phyloP scores from a whole-genome alignment of 2,113 vertebrate species.

The Gnathonemus longibarbis region DNA sequence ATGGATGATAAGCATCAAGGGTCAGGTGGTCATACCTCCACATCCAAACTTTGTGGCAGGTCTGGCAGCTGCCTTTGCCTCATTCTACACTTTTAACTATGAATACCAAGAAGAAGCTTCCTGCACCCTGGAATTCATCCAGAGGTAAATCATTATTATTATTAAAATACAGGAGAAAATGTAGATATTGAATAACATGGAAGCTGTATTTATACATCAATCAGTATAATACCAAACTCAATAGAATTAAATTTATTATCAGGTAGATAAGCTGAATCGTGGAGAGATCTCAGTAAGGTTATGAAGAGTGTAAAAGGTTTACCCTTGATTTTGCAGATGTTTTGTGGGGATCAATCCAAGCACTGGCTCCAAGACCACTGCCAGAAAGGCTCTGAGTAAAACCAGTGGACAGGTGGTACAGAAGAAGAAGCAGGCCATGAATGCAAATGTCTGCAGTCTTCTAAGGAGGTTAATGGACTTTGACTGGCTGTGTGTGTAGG shows the following conservation, averaged over 20 bases:
- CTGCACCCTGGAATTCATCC: neutral
- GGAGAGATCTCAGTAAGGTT: neutral
- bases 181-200: neutral
- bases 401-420: neutral
- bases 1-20: neutral
- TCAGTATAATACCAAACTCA: neutral
- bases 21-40: neutral
- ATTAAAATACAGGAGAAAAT: neutral
- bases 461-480: neutral
- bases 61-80: neutral
- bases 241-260: neutral
- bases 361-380: neutral
- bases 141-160: neutral
- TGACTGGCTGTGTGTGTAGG: neutral
- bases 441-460: neutral
- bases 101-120: neutral
- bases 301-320: too few species aligned
- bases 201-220: neutral
- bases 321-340: neutral
- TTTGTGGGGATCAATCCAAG: neutral
- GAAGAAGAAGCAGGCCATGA: neutral
- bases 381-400: neutral
- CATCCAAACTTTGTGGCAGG: neutral
- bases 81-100: neutral
- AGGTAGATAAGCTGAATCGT: neutral